Evolutionary conservation across 2,113 vertebrate species (phyloP), one percentile per base, ranked within the genome.

Genomic region (Cisticola juncidis): DNA sequence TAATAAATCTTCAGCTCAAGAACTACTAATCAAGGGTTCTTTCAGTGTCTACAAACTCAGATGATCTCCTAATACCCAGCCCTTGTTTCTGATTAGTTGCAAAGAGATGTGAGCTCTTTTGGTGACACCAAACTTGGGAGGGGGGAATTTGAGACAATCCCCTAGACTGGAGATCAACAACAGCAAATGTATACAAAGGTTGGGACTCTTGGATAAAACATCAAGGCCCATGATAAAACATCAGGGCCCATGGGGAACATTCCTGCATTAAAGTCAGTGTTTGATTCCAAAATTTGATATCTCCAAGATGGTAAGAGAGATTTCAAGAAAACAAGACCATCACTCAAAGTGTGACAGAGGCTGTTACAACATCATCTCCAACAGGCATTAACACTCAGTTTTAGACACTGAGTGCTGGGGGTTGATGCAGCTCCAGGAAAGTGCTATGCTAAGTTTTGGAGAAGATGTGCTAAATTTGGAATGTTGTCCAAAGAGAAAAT

Each of bases 291-390:
- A 91, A 82, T 64, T 35, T 96, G 92, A 74, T 81, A 74, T 89
- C 86, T 95, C 92, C 92, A 97, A 97, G 77, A 94, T 69, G 79
- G 76, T 92, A 58, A 90, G 58, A 80, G 81, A 81, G 16, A 57
- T 90, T 94, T 96, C 64, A 92, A 92, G 86, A 96, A 94, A 92
- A 95, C 95, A 96, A 92, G 86, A 78, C 64, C 51, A 97, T 97
- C 82, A 86, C 86, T 96, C 96, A 96, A 58, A 90, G 72, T 25
- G 36, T 95, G 94, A 91, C 94, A 91, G 80, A 53, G 77, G 23
- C 22, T 90, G n/a, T 95, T 94, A 91, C 91, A 90, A 85, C 73
- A 97, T 89, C 62, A 40, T 85, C 54, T 96, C 73, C 74, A 96
- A 62, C 20, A 91, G 65, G 42, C 89, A 92, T 77, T 93, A 93